Base-by-base conservation (phyloP, 2,113 vertebrate species). In the Lates calcarifer region DNA sequence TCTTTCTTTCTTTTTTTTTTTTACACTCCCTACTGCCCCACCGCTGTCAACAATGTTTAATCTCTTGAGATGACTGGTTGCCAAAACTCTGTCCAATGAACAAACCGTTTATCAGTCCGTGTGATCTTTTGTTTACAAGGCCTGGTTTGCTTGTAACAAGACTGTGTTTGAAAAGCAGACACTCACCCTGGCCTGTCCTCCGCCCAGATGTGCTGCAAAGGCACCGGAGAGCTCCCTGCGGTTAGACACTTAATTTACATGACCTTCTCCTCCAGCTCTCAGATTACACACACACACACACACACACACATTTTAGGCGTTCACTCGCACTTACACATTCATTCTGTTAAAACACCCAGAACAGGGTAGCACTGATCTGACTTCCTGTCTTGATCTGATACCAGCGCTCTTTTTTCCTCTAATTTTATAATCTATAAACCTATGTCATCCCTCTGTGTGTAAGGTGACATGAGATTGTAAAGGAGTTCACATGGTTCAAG, bases 141-240 rank as follows among this genome's bases (percentile, higher is more conserved):
- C 26, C 31, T 39, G 9, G 24, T 58, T 70, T 60, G 47, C 24
- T 41, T 64, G 17, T 29, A 20, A 1, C 41, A 12, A 12, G 24
- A 29, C 62, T 51, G 49, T 39, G 2, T 75, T 55, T 66, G 58
- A 62, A 75, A 71, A 47, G 26, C 66, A 41, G 22, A 70, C 62
- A n/a, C 31, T 83, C 72, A 72, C 63, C 47, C 51, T 24, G 22
- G 37, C 18, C 62, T 33, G 77, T 85, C 79, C 72, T 84, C 82
- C 77, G 62, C 13, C 73, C 80, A 79, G 83, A 72, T 84, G 81
- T 89, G 79, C 51, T 66, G 31, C 31, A 5, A 70, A 58, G 33
- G 35, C 72, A 84, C 65, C 79, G 45, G 33, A 74, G 69, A 74
- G 64, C 49, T 37, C 73, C 85, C 69, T 64, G 31, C 13, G 26